phyloP scores from a whole-genome alignment of 2,888 invertebrate species.

The Lithosia quadra region DNA sequence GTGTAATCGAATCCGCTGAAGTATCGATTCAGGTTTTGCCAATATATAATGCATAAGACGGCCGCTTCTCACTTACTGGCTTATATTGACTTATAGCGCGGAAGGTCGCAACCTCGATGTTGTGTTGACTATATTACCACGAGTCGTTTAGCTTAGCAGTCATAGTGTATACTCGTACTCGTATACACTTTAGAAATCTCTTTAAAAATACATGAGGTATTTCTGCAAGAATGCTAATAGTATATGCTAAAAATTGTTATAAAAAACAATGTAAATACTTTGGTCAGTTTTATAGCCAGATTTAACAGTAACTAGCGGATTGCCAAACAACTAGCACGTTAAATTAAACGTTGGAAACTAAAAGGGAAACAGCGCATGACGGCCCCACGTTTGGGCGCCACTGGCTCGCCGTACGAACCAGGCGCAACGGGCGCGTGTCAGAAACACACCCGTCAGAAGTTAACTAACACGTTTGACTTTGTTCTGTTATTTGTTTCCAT shows the following conservation, averaged over 20 bases:
- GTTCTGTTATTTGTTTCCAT: constrained; percentile 1
- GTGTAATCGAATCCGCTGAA: not conserved
- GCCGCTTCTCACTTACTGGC: constrained; percentile 12
- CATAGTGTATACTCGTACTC: not conserved
- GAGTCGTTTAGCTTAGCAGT: not conserved
- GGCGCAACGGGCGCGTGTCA: constrained; percentile 17
- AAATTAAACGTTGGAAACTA: constrained; percentile 9
- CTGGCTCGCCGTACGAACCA: constrained; percentile 1
- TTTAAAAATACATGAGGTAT: too few species aligned
- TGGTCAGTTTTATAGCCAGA: not conserved
- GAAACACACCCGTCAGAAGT: constrained; percentile 15
- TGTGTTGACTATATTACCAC: not conserved
- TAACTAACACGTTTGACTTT: constrained; percentile 14
- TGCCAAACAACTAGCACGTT: not conserved
- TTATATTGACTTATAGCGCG: constrained; percentile 11
- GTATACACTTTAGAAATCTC: too few species aligned
- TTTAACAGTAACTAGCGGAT: not conserved
- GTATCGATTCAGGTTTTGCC: not conserved
- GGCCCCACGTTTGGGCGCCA: constrained; percentile 41
- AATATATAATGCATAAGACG: constrained; percentile 21
- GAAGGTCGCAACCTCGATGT: not conserved
- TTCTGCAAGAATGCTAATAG: too few species aligned
- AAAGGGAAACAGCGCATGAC: constrained; percentile 16
- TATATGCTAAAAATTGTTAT: not conserved
- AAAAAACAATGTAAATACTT: not conserved